Conservation (phyloP, 2,797 vertebrate species). For the Margarornis squamiger region DNA sequence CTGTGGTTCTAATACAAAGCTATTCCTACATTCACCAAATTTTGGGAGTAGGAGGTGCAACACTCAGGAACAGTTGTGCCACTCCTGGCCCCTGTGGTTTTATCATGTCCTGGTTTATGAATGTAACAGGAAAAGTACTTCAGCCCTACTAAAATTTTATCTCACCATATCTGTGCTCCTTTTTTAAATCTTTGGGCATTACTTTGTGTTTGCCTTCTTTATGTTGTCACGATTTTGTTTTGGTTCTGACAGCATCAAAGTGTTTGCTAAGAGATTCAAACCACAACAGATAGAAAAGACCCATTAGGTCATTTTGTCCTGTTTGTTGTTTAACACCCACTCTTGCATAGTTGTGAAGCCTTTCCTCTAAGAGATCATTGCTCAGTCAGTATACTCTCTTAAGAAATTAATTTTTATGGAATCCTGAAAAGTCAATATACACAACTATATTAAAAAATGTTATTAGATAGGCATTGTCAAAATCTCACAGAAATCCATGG, state of each 20-base stretch:
- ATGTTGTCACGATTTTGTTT: background rate
- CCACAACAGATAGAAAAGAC: conserved; percentile 14
- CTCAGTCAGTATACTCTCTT: background rate
- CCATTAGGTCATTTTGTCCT: background rate
- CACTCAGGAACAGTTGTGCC: background rate
- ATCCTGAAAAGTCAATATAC: background rate
- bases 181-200: background rate
- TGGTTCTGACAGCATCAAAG: background rate
- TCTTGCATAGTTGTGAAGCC: background rate
- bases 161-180: background rate
- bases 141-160: background rate
- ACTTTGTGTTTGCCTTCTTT: background rate
- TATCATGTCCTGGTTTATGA: background rate
- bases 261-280: background rate
- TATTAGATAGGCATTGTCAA: background rate
- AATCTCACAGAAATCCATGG: background rate
- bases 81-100: background rate
- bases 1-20: background rate
- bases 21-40: background rate
- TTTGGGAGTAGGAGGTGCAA: background rate
- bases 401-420: background rate
- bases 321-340: background rate
- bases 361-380: background rate
- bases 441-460: background rate
- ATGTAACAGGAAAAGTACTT: background rate